Conservation (phyloP, 2,797 vertebrate genomes). For the Hylomyscus alleni region DNA sequence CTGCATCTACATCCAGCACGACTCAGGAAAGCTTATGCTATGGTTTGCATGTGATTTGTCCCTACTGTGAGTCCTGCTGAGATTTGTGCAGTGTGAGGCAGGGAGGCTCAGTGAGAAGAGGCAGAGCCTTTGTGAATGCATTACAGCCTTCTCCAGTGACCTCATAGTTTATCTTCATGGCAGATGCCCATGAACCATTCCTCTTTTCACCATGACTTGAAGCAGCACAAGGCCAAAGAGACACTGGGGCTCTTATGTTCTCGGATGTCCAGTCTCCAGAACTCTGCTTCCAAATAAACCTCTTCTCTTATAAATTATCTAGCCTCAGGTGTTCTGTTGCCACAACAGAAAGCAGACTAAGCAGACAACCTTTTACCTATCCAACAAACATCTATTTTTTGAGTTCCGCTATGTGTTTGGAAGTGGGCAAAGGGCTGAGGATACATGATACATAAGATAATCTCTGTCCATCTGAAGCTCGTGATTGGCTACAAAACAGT, state of each 20-base stretch:
- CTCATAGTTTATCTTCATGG: neutral
- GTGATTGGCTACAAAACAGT: conserved; percentile 37
- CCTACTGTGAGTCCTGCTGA: neutral
- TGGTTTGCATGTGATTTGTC: neutral
- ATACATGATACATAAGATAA: conserved; percentile 1
- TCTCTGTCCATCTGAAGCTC: neutral
- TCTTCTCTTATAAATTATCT: neutral
- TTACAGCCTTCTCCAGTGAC: neutral
- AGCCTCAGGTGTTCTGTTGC: neutral
- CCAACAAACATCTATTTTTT: conserved; percentile 11
- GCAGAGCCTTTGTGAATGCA: neutral
- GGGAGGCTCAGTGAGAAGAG: neutral
- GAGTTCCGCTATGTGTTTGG: neutral
- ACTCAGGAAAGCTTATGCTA: conserved; percentile 17
- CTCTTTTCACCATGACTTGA: neutral
- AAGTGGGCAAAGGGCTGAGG: neutral
- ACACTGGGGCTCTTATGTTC: neutral
- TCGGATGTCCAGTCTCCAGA: neutral
- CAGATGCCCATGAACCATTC: neutral
- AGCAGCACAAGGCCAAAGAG: neutral
- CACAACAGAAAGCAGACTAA: neutral
- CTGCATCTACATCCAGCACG: neutral
- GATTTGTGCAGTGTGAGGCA: neutral
- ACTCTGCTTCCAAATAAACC: neutral
- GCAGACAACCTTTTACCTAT: neutral